Base-by-base conservation (phyloP, 2,113 vertebrate species). In the Picathartes gymnocephalus region DNA sequence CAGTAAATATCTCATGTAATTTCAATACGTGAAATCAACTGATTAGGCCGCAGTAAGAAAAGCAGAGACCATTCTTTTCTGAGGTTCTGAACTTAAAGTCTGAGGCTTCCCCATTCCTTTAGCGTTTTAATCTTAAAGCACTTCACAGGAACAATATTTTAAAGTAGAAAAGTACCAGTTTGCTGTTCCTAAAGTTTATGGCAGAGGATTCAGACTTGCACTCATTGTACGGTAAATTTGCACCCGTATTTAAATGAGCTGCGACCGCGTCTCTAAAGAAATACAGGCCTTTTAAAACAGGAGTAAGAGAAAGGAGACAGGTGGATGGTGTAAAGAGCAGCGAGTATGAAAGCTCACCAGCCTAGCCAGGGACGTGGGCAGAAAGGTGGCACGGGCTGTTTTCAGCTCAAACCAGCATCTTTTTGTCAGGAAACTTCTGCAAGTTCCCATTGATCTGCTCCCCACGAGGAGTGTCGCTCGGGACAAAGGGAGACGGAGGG, bases 401-500 rank as follows among this genome's bases (percentile, higher is more conserved):
- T 72, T 57, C 64, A 28, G 37, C 56, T 81, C 51, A 70, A 88
- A 53, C 30, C 21, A 14, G 12, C 27, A 7, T 35, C 42, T 88
- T 82, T 73, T 70, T 39, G 9, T 45, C 60, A 23, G 74, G 37
- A 64, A 91, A 95, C 69, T 87, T 81, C 15, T 53, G 53, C 20
- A 30, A 87, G 50, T 69, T 79, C 48, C 68, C 70, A 11, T 60
- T 88, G 61, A 81, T 85, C 93, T 77, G 51, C 81, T 88, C 68
- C 90, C 79, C 95, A 65, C 74, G 82, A 90, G 90, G 91, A 88
- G 69, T 47, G 73, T 58, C 37, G 65, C 80, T 82, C 76, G 31
- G 87, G 90, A 96, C 93, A 95, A 95, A 95, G 89, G 77, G 33
- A 84, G 71, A 47, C 1, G 24, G 71, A 77, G 88, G 83, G n/a